phyloP scores from a whole-genome alignment of 2,888 invertebrate genomes.

The Morpho deidamia region DNA sequence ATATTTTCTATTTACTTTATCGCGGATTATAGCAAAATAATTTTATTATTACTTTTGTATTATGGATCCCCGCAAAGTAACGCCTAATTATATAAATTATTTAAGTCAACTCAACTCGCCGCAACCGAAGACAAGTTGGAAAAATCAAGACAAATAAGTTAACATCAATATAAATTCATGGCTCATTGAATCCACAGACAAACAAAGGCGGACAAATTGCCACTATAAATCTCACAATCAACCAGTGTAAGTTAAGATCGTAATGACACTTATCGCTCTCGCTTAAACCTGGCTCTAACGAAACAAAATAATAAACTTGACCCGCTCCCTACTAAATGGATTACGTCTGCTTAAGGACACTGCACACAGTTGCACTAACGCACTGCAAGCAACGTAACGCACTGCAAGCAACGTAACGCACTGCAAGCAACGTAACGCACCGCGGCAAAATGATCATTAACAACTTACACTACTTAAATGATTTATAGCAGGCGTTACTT shows the following conservation, averaged over 20 bases:
- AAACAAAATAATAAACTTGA: slow-evolving; percentile 3
- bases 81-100: no score
- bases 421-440: no score
- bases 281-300: slow-evolving; percentile 10
- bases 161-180: slow-evolving; percentile 15
- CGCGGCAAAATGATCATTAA: no score
- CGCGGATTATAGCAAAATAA: no score
- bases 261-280: slow-evolving; percentile 15
- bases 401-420: no score
- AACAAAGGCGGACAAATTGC: slow-evolving; percentile 16
- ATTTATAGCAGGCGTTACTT: no score
- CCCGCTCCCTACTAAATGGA: slow-evolving; percentile 23
- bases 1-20: no score
- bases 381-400: background rate
- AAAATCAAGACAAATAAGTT: slow-evolving; percentile 4
- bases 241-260: slow-evolving; percentile 4
- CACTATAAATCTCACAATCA: slow-evolving; percentile 8
- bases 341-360: slow-evolving; percentile 5
- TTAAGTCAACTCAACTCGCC: background rate
- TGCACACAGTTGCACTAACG: background rate
- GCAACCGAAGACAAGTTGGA: background rate
- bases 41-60: no score
- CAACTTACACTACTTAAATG: no score
- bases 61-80: no score
- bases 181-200: slow-evolving; percentile 2